Base-by-base conservation (phyloP, 1,140 invertebrate genomes). In the Aphaenogaster rudis region DNA sequence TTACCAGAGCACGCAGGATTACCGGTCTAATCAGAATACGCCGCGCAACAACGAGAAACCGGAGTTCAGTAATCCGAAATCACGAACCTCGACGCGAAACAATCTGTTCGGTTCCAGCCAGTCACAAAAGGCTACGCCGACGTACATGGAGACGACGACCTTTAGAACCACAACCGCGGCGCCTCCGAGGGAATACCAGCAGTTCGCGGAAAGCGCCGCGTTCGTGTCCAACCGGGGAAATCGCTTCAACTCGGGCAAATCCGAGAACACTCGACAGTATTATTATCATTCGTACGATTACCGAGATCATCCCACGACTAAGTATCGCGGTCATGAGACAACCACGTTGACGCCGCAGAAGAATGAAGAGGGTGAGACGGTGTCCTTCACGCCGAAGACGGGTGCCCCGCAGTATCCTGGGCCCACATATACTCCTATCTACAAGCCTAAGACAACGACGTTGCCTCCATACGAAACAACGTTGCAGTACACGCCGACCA, bases 181-280 rank as follows among this genome's bases (percentile, higher is more conserved):
- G 79, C 92, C 95, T 28, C 64, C 94, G 13, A 96, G 95, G 87
- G 97, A 98, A 93, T 96, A 96, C 76, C 97, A 98, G 93, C 96
- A 97, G 2, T 96, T 97, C 0, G 97, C 97, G 2, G 98, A 98
- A 94, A 97, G 97, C 2, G 97, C 97, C 0, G 97, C 97, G 0
- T 97, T 97, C 91, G 96, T 97, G 0, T 96, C 96, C 42, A 97
- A 95, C n/a, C 94, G 96, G 17, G 93, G 93, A 8, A 95, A 95
- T 88, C 93, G 94, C 36, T 95, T 92, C 64, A 94, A 95, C 48
- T 85, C 91, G 15, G 93, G 87, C 42, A 95, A 94, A 63, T 94
- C 93, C 0, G 94, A 94, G 78, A 52, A 28, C 88, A 92, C 72
- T 76, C 76, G 72, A 15, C 90, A 90, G 42, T 93, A 92, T 52